Evolutionary conservation across 2,888 invertebrate species (phyloP).

Genomic region (Scrobipalpa costella): DNA sequence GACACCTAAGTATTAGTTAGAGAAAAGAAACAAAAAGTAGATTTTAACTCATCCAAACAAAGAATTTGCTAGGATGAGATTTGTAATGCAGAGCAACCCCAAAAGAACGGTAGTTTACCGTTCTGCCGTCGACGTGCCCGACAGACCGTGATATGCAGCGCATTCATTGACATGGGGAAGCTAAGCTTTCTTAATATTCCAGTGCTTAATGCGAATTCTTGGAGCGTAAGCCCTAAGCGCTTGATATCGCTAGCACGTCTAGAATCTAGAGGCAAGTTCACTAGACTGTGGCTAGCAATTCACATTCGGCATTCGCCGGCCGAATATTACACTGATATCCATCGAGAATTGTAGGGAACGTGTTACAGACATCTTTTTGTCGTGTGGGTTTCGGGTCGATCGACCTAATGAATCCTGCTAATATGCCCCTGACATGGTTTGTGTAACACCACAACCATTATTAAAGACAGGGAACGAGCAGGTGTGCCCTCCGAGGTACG

Average conservation of each 20-base stretch:
- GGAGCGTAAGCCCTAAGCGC: not conserved
- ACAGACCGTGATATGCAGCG: conserved; percentile 1
- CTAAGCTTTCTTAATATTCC: conserved; percentile 4
- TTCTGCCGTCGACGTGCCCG: not conserved
- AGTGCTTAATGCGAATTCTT: conserved; percentile 4
- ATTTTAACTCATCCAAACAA: not conserved
- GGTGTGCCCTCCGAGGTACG: too few relatives aligned
- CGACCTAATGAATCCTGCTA: too few relatives aligned
- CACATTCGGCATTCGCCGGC: not conserved
- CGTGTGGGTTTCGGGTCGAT: too few relatives aligned
- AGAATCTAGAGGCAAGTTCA: not conserved
- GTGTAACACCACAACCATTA: too few relatives aligned
- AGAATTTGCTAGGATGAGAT: not conserved
- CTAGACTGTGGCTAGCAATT: not conserved
- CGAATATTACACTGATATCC: conserved; percentile 11
- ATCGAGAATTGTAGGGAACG: conserved; percentile 13
- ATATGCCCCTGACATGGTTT: too few relatives aligned
- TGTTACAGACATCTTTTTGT: too few relatives aligned
- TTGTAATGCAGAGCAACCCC: not conserved
- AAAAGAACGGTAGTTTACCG: conserved; percentile 2
- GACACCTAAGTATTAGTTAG: too few relatives aligned
- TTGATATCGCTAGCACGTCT: conserved; percentile 15
- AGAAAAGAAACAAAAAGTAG: not conserved
- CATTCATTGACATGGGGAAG: conserved; percentile 3
- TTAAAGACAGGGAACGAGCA: too few relatives aligned